Evolutionary conservation across 2,113 vertebrate genomes (phyloP).

Genomic region (Calidris pygmaea): DNA sequence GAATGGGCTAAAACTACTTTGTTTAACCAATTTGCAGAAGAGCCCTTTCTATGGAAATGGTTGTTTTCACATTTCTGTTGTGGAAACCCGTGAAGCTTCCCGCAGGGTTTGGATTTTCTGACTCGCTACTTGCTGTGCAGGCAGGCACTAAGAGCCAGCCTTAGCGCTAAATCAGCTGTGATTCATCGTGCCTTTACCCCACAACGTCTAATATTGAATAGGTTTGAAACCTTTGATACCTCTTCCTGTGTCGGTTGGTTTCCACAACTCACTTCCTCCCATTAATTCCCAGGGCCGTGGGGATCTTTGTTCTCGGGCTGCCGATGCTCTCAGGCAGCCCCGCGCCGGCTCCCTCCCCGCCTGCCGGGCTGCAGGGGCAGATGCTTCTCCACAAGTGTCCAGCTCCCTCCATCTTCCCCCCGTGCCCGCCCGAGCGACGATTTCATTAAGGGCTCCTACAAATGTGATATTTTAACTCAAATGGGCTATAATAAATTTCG

Average conservation of each 20-base stretch:
- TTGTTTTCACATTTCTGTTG: background rate
- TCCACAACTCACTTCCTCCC: background rate
- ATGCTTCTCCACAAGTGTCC: background rate
- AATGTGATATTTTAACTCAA: slow-evolving; percentile 37
- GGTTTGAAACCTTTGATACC: background rate
- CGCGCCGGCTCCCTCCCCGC: background rate
- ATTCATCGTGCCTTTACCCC: background rate
- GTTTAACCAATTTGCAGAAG: background rate
- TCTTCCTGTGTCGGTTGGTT: background rate
- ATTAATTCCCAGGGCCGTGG: background rate
- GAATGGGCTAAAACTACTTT: background rate
- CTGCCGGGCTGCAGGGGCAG: background rate
- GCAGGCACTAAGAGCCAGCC: background rate
- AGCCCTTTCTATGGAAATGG: background rate
- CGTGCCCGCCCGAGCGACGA: fast-evolving
- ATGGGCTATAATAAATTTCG: slow-evolving; percentile 37
- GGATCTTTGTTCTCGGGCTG: background rate
- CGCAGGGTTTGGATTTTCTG: background rate
- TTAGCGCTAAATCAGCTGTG: background rate
- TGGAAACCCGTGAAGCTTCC: background rate
- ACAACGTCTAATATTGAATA: background rate
- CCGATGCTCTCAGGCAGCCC: background rate
- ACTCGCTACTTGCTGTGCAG: background rate
- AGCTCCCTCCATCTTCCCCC: background rate
- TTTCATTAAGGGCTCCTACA: slow-evolving; percentile 1